Evolutionary conservation across 2,888 invertebrate species (phyloP), one percentile per base, ranked within the genome.

Genomic region (Drosophila birchii): DNA sequence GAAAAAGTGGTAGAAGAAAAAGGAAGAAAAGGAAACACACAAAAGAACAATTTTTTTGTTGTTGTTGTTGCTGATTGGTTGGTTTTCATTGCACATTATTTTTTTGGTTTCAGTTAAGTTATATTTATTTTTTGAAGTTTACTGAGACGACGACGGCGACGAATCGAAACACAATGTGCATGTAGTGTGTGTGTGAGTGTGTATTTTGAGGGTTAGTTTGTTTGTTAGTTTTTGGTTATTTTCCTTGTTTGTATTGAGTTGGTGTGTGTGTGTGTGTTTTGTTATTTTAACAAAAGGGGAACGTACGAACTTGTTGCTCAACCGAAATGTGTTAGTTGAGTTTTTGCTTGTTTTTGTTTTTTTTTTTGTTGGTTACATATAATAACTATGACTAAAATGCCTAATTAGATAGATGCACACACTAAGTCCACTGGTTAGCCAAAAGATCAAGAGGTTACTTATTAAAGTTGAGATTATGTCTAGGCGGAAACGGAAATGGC

Each of bases 21-120:
- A 75, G 76, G 77, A 85, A 80, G 78, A 84, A 81, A 87, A 83
- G 79, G 79, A 85, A 82, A 88, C 79, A 84, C 80, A 89, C 81
- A 79, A 78, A 85, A 81, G 74, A 79, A 79, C 78, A 81, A 36
- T 53, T 53, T 45, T 51, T 51, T 45, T 79, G 82, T 78, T 78
- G 79, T 83, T 78, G 79, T 83, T 75, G 78, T 76, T 77, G 75
- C 75, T 87, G 80, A 67, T 80, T 87, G 81, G 69, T 80, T 81
- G 53, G 53, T 44, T 51, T 60, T 55, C 36, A 68, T 75, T 78
- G 70, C 71, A 51, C 54, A 62, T 69, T 75, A 67, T 34, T 58
- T 62, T 60, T 59, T 53, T 39, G 47, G 32, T 68, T 74, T 59
- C 41, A 44, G 32, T 55, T 29, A 11, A 34, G 11, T 47, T 55